Base-by-base conservation (phyloP, 2,797 vertebrate species). In the Mormyrops attenuatus region DNA sequence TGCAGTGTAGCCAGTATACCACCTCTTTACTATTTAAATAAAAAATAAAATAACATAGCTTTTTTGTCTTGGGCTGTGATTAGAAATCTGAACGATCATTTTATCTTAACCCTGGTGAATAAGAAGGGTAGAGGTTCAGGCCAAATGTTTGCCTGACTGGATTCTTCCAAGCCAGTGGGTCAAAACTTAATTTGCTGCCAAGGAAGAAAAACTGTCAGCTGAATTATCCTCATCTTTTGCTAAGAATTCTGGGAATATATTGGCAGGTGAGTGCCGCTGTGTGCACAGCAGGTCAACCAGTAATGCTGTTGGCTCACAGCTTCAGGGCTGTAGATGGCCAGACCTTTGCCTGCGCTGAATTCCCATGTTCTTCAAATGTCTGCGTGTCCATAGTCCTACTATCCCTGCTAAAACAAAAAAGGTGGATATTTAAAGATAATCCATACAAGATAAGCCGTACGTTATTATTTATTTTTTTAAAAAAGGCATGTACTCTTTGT, bases 141-240 rank as follows among this genome's bases (percentile, higher is more conserved):
- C 41, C 41, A 80, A 80, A 41, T 41, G 53, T 49, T 88, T 88
- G 60, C 87, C 82, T 84, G 57, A 88, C 53, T 85, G 89, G 87
- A 90, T 88, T 85, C 89, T 88, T 90, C 89, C 73, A 85, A 88
- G 87, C 89, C 89, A 90, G 66, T 88, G 87, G 41, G 53, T 85
- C 87, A 60, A 85, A 85, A 85, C 87, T 52, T 63, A 60, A 84
- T 84, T 49, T 88, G 38, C 15, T 63, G 87, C 57, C 52, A 88
- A 88, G 69, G 82, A 87, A 89, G 52, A 66, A 88, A 60, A 88
- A 85, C 53, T 69, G 89, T 90, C 89, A 88, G 53, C 73, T 34
- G 53, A 47, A 50, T 82, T 55, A 44, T 44, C 15, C 49, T 9
- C 52, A 53, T 30, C 8, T 86, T 80, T 87, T 11, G 80, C 63